phyloP scores from a whole-genome alignment of 1,140 invertebrate species.

The Apis mellifera region DNA sequence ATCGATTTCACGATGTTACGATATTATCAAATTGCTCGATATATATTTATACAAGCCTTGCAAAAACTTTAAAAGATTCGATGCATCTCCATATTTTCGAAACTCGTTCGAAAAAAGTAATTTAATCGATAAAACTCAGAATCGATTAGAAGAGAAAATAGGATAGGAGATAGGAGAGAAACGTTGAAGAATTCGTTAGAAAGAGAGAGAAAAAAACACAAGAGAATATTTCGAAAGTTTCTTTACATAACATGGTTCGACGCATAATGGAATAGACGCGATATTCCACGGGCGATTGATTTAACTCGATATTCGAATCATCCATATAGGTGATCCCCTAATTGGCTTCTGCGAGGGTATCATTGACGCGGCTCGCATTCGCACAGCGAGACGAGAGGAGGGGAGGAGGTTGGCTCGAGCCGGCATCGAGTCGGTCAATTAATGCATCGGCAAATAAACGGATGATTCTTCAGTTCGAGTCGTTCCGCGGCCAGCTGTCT shows the following conservation, averaged over 20 bases:
- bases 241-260: background rate
- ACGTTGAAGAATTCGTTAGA: no score
- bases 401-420: background rate
- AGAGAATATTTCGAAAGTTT: background rate
- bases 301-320: constrained; percentile 19
- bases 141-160: no score
- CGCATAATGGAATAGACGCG: background rate
- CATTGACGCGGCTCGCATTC: background rate
- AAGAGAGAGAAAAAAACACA: no score
- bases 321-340: constrained; percentile 21
- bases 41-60: no score
- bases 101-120: no score
- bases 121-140: no score
- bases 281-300: background rate
- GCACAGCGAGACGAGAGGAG: no score
- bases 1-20: no score
- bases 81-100: no score
- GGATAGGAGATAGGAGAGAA: no score
- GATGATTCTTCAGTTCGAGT: constrained; percentile 64
- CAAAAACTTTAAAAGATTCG: no score
- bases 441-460: constrained; percentile 62
- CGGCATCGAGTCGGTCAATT: constrained; percentile 51
- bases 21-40: no score
- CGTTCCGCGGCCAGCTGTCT: constrained; percentile 56
- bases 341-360: constrained; percentile 18